Evolutionary conservation across 2,797 vertebrate genomes (phyloP).

Genomic region (Kryptolebias ocellatus): DNA sequence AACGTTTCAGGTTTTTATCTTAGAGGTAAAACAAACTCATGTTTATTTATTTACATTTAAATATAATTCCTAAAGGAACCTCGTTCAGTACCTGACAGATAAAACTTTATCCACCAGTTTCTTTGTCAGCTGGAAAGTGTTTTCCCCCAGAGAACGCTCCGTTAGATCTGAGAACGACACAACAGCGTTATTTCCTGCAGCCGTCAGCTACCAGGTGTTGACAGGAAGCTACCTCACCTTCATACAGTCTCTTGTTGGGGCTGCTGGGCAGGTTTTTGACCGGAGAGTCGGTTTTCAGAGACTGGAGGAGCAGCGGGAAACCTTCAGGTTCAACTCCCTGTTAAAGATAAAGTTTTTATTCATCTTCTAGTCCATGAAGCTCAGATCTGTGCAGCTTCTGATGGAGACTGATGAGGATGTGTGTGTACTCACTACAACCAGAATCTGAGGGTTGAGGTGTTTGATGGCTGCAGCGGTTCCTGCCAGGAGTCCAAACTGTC

Average conservation of each 20-base stretch:
- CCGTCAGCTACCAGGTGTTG: no score
- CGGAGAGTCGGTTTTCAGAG: slow-evolving; percentile 84
- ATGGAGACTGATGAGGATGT: no score
- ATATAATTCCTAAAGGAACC: no score
- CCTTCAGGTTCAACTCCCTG: slow-evolving; percentile 90
- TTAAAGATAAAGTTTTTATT: slow-evolving; percentile 15
- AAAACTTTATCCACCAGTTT: slow-evolving; percentile 90
- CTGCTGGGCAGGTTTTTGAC: slow-evolving; percentile 79
- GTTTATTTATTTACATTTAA: no score
- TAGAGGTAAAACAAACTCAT: no score
- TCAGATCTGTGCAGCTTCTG: no score
- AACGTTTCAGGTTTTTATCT: no score
- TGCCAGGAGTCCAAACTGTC: slow-evolving; percentile 86
- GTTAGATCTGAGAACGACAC: slow-evolving; percentile 81
- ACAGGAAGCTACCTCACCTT: slow-evolving; percentile 74
- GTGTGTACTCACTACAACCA: slow-evolving; percentile 86
- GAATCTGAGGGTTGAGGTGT: slow-evolving; percentile 85
- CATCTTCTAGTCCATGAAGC: neutral
- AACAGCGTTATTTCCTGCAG: neutral
- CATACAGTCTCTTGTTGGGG: slow-evolving; percentile 86
- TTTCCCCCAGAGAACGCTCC: slow-evolving; percentile 82
- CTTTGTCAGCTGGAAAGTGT: slow-evolving; percentile 87
- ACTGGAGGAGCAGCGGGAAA: slow-evolving; percentile 86
- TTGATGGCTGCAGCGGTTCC: slow-evolving; percentile 89
- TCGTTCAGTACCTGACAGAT: slow-evolving; percentile 82